A percentile compares a stretch with the other conserved stretches of the same genome.
phyloP scores from a whole-genome alignment of 2,888 invertebrate species.

The Eupithecia inturbata region DNA sequence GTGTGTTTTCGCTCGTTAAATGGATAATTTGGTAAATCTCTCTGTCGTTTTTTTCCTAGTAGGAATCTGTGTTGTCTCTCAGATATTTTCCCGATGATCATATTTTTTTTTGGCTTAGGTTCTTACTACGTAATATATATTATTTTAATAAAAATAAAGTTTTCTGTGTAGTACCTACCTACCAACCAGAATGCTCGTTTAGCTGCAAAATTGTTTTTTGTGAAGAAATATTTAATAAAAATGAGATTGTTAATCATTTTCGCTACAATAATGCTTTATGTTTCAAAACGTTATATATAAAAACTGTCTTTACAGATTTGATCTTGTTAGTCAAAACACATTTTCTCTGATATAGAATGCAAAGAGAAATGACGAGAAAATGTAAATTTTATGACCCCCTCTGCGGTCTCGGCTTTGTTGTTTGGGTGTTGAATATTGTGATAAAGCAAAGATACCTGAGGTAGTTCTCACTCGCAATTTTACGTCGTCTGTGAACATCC shows the following conservation, averaged over 20 bases:
- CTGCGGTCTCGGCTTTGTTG: slow-evolving; percentile 40
- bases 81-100: not conserved
- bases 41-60: not conserved
- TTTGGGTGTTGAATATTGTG: slow-evolving; percentile 23
- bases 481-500: not conserved
- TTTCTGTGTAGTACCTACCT: too few relatives aligned
- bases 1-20: slow-evolving; percentile 50
- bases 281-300: too few relatives aligned
- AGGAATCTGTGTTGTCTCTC: not conserved
- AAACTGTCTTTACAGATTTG: slow-evolving; percentile 5
- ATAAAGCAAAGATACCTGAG: slow-evolving; percentile 24
- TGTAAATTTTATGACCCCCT: slow-evolving; percentile 64
- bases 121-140: too few relatives aligned
- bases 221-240: too few relatives aligned
- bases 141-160: too few relatives aligned
- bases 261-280: slow-evolving; percentile 31
- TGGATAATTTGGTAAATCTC: not conserved
- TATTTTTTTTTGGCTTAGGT: not conserved
- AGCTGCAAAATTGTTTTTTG: too few relatives aligned
- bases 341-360: slow-evolving; percentile 62
- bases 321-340: slow-evolving; percentile 64
- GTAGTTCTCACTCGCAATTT: not conserved
- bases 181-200: too few relatives aligned
- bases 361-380: slow-evolving; percentile 61
- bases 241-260: not conserved